Evolutionary conservation across 2,113 vertebrate genomes (phyloP).

Genomic region (Rhizomys pruinosus): DNA sequence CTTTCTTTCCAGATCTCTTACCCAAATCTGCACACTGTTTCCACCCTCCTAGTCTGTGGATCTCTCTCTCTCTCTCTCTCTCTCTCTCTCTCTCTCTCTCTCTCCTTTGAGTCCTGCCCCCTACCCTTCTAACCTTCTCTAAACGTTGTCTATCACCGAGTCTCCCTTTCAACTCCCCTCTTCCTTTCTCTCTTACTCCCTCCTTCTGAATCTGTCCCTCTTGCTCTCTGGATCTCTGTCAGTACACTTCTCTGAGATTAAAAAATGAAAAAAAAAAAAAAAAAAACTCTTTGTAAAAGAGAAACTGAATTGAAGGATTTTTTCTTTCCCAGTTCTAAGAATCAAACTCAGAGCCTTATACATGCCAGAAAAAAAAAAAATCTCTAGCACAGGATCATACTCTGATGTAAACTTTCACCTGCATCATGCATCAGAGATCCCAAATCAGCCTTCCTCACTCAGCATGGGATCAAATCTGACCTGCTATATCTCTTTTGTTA

Average conservation of each 20-base stretch:
- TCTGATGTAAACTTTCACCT: background rate
- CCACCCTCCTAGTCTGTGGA: too few relatives aligned
- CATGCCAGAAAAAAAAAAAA: background rate
- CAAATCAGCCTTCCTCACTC: background rate
- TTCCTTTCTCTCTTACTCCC: background rate
- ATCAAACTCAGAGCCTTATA: background rate
- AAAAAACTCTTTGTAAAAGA: conserved; percentile 32
- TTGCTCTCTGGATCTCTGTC: background rate
- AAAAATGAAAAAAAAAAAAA: too few relatives aligned
- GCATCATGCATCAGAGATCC: background rate
- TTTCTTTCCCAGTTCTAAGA: background rate
- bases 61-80: background rate
- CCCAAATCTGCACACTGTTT: too few relatives aligned
- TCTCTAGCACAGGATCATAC: background rate
- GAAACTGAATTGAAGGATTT: background rate
- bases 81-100: background rate
- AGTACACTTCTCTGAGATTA: background rate
- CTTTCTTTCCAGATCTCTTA: background rate
- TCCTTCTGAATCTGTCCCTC: background rate
- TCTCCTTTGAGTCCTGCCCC: background rate
- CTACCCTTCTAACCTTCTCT: background rate
- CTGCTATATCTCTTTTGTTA: background rate
- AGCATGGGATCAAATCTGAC: background rate
- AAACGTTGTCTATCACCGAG: too few relatives aligned
- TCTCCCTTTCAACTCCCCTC: too few relatives aligned